A percentile compares a stretch with the other conserved stretches of the same genome.
phyloP scores from a whole-genome alignment of 2,888 invertebrate genomes.

The Branchellion lobata region DNA sequence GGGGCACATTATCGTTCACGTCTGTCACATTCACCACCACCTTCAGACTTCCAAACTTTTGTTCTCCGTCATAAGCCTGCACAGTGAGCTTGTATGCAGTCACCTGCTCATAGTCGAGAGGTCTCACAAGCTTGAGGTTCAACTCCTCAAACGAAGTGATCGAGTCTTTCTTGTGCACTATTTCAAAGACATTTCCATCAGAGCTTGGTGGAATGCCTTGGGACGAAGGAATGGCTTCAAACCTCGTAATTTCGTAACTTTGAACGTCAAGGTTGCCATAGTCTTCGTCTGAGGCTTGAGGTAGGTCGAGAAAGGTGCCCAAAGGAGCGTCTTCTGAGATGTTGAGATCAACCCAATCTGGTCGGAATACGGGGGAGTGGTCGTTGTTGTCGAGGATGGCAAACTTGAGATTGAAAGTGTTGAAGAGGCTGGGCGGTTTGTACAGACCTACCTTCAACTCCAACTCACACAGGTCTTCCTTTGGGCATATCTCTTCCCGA shows the following conservation, averaged over 20 bases:
- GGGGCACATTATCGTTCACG: constrained; percentile 27
- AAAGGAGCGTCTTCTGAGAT: constrained; percentile 16
- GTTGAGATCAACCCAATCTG: not conserved
- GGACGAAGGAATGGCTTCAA: not conserved
- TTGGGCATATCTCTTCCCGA: constrained; percentile 28
- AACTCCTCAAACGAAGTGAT: not conserved
- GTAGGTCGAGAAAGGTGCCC: not conserved
- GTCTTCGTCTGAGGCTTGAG: constrained; percentile 5
- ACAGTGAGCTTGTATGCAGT: not conserved
- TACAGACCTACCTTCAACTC: not conserved
- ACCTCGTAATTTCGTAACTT: not conserved
- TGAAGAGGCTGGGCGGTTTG: not conserved
- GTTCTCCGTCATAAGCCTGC: constrained; percentile 15
- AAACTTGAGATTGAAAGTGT: not conserved
- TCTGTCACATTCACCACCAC: constrained; percentile 14
- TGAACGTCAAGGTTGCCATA: constrained; percentile 2
- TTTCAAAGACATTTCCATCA: not conserved
- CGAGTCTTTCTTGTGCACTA: not conserved
- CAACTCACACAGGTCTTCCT: not conserved
- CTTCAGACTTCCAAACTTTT: not conserved
- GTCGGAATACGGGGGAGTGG: constrained; percentile 7
- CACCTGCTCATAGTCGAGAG: not conserved
- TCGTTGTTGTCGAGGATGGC: constrained; percentile 26
- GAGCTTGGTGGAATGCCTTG: not conserved
- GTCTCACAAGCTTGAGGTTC: not conserved